phyloP scores from a whole-genome alignment of 2,888 invertebrate genomes.

The Andrena trimmerana region DNA sequence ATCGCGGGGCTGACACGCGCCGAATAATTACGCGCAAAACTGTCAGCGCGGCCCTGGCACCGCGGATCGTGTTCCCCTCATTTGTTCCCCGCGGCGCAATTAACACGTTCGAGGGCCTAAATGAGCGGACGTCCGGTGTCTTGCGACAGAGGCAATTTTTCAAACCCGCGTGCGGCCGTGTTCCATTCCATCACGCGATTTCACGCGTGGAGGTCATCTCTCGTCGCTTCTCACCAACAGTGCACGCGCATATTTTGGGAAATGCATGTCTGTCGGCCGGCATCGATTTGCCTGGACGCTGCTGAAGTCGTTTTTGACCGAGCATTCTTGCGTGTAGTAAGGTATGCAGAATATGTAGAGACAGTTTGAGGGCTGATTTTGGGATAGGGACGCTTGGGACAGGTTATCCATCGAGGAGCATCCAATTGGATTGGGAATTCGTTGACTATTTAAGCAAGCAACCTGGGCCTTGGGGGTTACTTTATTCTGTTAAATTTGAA shows the following conservation, averaged over 20 bases:
- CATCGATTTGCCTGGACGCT: no score
- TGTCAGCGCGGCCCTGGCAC: constrained; percentile 3
- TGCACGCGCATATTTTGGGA: background rate
- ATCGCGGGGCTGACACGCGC: constrained; percentile 20
- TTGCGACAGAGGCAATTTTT: constrained; percentile 40
- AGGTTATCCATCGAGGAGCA: no score
- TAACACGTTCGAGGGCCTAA: constrained; percentile 53
- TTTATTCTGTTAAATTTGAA: no score
- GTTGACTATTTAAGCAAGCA: no score
- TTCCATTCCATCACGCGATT: constrained; percentile 41
- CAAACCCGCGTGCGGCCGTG: constrained; percentile 19
- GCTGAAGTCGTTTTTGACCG: no score
- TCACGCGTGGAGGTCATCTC: constrained; percentile 18
- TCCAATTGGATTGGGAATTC: no score
- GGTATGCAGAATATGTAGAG: no score
- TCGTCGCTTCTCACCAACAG: constrained; percentile 11
- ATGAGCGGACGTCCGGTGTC: constrained; percentile 56
- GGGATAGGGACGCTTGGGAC: no score
- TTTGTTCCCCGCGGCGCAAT: constrained; percentile 24
- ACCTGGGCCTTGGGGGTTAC: no score
- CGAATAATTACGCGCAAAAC: constrained; percentile 36
- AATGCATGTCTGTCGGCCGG: constrained; percentile 6
- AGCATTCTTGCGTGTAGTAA: no score
- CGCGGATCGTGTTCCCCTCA: constrained; percentile 28
- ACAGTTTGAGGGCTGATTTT: no score